Evolutionary conservation across 2,113 vertebrate species (phyloP).

Genomic region (Capra hircus): DNA sequence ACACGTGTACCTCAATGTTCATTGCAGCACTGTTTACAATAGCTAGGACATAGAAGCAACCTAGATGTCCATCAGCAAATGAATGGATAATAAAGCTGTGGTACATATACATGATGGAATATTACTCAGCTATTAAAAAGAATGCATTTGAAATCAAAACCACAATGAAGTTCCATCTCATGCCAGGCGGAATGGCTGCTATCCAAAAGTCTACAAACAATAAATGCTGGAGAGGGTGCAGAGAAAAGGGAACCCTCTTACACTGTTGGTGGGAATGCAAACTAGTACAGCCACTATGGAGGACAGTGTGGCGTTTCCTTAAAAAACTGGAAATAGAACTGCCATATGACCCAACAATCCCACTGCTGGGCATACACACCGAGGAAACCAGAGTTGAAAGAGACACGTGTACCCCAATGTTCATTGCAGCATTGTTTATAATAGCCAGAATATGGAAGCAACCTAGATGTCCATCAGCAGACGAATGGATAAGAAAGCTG

Average conservation of each 20-base stretch:
- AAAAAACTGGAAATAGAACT: not conserved
- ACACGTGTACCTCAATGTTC: not conserved
- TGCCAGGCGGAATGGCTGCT: not conserved
- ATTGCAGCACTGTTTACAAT: not conserved
- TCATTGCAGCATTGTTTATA: not conserved
- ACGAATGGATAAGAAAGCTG: not conserved
- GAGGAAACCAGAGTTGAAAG: not conserved
- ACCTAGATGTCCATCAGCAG: not conserved
- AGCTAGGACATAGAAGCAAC: not conserved
- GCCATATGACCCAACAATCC: not conserved
- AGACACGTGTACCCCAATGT: fast-evolving
- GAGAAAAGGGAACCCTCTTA: not conserved
- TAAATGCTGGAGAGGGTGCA: not conserved
- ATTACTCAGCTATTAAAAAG: not conserved
- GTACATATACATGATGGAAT: not conserved
- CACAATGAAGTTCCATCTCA: not conserved
- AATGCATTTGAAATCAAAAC: not conserved
- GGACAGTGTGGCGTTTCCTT: not conserved
- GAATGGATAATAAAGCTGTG: not conserved
- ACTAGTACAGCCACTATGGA: not conserved
- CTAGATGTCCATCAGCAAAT: not conserved
- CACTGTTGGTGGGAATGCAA: not conserved
- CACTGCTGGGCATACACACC: fast-evolving
- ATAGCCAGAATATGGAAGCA: not conserved
- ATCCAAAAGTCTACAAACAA: not conserved